phyloP scores from a whole-genome alignment of 1,140 invertebrate genomes.

The Campoletis sonorensis region DNA sequence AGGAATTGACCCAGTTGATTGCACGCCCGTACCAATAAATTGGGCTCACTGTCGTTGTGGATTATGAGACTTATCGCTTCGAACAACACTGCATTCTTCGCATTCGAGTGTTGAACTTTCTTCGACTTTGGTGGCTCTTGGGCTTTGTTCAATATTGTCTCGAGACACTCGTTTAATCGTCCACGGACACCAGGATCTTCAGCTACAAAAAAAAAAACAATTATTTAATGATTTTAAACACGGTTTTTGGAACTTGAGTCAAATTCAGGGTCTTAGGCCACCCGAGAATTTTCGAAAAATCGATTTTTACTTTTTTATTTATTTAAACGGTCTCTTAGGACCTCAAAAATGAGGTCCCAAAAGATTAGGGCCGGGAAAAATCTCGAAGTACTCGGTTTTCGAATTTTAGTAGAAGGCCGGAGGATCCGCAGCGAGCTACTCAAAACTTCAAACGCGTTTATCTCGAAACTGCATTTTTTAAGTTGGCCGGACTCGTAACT shows the following conservation, averaged over 20 bases:
- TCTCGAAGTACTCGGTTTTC: too few species aligned
- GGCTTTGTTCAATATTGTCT: slow-evolving; percentile 99
- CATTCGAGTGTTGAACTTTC: slow-evolving; percentile 99
- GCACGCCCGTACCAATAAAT: slow-evolving; percentile 97
- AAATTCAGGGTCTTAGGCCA: neutral
- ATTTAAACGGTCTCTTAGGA: too few species aligned
- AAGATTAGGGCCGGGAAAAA: too few species aligned
- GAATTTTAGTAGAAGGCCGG: too few species aligned
- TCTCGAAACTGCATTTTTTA: too few species aligned
- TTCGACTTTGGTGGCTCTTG: slow-evolving; percentile 99
- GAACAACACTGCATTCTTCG: slow-evolving; percentile 99
- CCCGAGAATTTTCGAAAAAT: too few species aligned
- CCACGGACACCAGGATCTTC: slow-evolving; percentile 97
- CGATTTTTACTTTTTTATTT: too few species aligned
- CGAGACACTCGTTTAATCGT: slow-evolving; percentile 97
- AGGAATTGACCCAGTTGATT: slow-evolving; percentile 99
- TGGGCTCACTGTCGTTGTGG: slow-evolving; percentile 99
- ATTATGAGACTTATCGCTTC: slow-evolving; percentile 99
- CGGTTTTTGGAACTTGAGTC: neutral
- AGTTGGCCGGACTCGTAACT: too few species aligned
- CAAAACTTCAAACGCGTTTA: too few species aligned
- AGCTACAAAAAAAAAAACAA: slow-evolving; percentile 65
- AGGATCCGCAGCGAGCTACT: too few species aligned
- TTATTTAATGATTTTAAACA: neutral
- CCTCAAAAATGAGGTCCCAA: too few species aligned